phyloP scores from a whole-genome alignment of 2,888 invertebrate genomes.

The Tanytarsus gracilentus region DNA sequence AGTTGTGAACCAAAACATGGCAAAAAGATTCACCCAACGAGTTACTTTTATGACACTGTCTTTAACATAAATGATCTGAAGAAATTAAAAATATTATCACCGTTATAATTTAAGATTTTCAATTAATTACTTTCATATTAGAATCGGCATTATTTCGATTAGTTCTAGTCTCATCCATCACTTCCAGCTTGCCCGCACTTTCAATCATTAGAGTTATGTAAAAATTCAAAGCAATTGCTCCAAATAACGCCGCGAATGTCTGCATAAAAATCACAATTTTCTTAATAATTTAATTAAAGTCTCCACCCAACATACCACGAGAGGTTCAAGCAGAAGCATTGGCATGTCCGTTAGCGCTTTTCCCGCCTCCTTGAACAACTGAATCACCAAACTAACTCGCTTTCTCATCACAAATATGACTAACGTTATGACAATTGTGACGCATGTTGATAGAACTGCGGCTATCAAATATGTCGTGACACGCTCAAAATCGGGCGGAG shows the following conservation, averaged over 20 bases:
- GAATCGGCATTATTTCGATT: background rate
- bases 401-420: constrained; percentile 53
- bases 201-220: constrained; percentile 54
- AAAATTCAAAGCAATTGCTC: constrained; percentile 49
- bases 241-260: constrained; percentile 49
- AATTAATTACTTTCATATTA: background rate
- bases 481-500: constrained; percentile 32
- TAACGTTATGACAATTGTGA: constrained; percentile 49
- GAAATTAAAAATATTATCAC: background rate
- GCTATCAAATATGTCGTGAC: constrained; percentile 46
- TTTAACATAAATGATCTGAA: constrained; percentile 31
- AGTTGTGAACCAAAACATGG: constrained; percentile 55
- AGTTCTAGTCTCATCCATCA: constrained; percentile 29
- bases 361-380: constrained; percentile 57
- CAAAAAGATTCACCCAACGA: constrained; percentile 49
- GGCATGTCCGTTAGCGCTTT: constrained; percentile 56
- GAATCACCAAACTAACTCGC: constrained; percentile 52
- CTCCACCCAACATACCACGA: constrained; percentile 45
- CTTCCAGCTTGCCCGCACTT: constrained; percentile 47
- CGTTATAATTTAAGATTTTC: constrained; percentile 34
- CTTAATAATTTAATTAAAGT: background rate
- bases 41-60: constrained; percentile 36
- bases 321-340: constrained; percentile 50
- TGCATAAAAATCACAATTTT: constrained; percentile 34
- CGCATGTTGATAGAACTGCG: constrained; percentile 51